Conservation (phyloP, 2,888 invertebrate genomes). For the Xestobium rufovillosum region DNA sequence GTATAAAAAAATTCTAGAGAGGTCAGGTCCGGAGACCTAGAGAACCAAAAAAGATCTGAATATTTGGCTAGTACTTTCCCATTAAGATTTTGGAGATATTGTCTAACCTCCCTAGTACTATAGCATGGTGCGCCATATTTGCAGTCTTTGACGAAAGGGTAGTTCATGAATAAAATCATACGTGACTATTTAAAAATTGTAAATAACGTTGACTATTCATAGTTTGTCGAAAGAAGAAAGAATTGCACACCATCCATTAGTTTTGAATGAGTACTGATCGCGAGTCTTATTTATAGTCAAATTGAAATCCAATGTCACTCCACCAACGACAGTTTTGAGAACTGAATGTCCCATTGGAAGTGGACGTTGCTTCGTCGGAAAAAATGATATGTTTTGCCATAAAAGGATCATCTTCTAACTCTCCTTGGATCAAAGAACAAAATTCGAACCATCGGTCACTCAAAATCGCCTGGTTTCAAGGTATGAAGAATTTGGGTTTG, state of each 20-base stretch:
- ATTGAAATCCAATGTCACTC: too few species aligned
- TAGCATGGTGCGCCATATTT: constrained; percentile 13
- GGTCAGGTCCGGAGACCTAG: constrained; percentile 14
- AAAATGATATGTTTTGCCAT: constrained; percentile 4
- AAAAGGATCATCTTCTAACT: constrained; percentile 9
- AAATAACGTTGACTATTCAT: constrained; percentile 12
- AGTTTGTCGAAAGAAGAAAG: constrained; percentile 13
- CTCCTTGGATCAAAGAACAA: constrained; percentile 14
- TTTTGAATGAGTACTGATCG: constrained; percentile 12
- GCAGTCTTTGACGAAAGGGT: constrained; percentile 10
- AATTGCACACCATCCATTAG: constrained; percentile 10
- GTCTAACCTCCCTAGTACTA: constrained; percentile 14
- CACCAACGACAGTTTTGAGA: neutral
- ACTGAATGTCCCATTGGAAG: neutral
- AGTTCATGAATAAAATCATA: constrained; percentile 9
- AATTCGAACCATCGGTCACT: constrained; percentile 11
- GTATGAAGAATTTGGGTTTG: constrained; percentile 5
- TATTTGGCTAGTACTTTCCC: constrained; percentile 14
- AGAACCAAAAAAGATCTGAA: constrained; percentile 11
- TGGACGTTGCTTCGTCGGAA: neutral
- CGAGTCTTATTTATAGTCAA: too few species aligned
- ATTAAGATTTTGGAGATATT: constrained; percentile 12
- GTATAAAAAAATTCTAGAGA: constrained; percentile 11
- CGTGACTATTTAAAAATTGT: constrained; percentile 14
- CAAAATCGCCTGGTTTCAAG: constrained; percentile 10